Percentiles rank a stretch among this genome's conserved stretches.
Conservation (phyloP, 2,888 invertebrate genomes). For the Spodoptera exigua region DNA sequence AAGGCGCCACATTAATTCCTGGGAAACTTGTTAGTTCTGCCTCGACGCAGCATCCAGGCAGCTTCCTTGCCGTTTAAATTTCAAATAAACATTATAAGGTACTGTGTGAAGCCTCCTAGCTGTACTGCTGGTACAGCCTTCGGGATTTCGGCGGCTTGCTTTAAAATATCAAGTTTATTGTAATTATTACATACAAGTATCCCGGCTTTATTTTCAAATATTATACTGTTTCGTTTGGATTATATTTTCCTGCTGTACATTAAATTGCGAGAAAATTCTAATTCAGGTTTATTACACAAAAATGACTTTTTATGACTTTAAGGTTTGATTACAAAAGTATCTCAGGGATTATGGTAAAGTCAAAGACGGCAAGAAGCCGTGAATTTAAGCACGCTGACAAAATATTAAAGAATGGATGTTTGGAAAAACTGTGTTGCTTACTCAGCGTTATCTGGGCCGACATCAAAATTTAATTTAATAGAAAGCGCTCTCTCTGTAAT, state of each 20-base stretch:
- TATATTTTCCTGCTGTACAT: no score
- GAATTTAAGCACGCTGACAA: constrained; percentile 33
- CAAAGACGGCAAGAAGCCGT: constrained; percentile 11
- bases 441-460: constrained; percentile 74
- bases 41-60: constrained; percentile 59
- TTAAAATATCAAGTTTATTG: neutral
- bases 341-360: neutral
- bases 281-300: no score
- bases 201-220: no score
- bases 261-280: no score
- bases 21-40: constrained; percentile 68
- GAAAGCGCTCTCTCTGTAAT: constrained; percentile 83
- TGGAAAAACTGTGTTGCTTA: constrained; percentile 70
- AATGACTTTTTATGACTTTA: constrained; percentile 12
- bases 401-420: constrained; percentile 64
- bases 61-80: constrained; percentile 62
- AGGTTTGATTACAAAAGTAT: constrained; percentile 8
- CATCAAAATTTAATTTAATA: constrained; percentile 86
- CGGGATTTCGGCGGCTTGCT: neutral
- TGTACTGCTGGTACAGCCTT: constrained; percentile 15
- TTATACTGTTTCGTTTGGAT: no score
- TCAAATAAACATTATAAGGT: constrained; percentile 61
- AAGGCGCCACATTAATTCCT: constrained; percentile 64
- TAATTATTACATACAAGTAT: no score
- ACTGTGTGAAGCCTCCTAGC: constrained; percentile 34